Evolutionary conservation across 2,888 invertebrate genomes (phyloP), one percentile per base, ranked within the genome.

Genomic region (Erebia palarica): DNA sequence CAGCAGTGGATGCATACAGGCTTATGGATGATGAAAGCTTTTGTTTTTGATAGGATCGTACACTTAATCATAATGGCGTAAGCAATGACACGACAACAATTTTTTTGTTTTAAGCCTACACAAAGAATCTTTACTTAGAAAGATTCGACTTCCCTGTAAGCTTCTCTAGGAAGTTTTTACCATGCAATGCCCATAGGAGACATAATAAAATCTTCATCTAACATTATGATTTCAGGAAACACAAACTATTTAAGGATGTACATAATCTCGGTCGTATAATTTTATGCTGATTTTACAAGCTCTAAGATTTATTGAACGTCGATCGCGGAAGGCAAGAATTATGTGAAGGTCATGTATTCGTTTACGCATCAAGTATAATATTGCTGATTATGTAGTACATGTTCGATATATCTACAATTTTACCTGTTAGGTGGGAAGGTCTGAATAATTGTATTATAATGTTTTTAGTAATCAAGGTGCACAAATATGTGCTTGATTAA

Each of bases 331-430:
- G 73, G 64, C 57, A 64, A 72, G 49, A 75, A 69, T 55, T 68
- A 70, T 73, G 73, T 73, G 71, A 75, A 76, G 75, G 73, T 68
- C 71, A 59, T 59, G 64, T 61, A 69, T 67, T 74, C 68, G 36
- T 66, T 65, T 75, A 71, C 69, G 72, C 69, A 65, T 68, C 67
- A 57, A 68, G 66, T 49, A n/a, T 59, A 57, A 44, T 61, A 65
- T 55, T 70, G 71, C 70, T 71, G 69, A 73, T 36, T 71, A 18
- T 53, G 75, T 68, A 59, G 72, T 69, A 76, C 69, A 42, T 67
- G 63, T 3, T 36, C 36, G 36, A 73, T 66, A 66, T 68, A 61
- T 18, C 51, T 44, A 64, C 14, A 49, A 44, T 36, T 7, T 36
- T 44, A 55, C 36, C 13, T 57, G 18, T 18, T n/a, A 16, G 13